Conservation (phyloP, 2,797 vertebrate genomes). For the Tympanoctomys barrerae region DNA sequence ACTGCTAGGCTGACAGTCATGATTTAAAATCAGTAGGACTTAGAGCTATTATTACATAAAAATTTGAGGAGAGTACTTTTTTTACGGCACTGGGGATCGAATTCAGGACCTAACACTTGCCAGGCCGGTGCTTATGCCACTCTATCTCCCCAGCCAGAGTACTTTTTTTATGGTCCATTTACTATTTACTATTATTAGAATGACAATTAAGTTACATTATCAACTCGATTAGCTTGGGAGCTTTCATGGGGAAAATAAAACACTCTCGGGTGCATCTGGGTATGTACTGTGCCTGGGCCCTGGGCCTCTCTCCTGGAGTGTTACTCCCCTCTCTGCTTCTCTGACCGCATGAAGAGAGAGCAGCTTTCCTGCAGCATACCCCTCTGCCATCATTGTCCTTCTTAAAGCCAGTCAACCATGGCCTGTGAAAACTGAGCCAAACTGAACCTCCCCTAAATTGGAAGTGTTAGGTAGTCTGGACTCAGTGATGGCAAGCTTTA, state of each 20-base stretch:
- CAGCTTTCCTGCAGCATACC: not conserved
- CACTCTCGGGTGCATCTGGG: not conserved
- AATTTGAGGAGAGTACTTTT: constrained; percentile 34
- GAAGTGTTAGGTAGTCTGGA: not conserved
- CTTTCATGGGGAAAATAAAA: not conserved
- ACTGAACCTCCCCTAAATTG: not conserved
- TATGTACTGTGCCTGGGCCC: not conserved
- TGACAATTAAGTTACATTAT: not conserved
- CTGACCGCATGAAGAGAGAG: not conserved
- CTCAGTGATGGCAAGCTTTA: not conserved
- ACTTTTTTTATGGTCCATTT: not conserved
- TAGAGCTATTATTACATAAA: constrained; percentile 48
- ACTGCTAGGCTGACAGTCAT: constrained; percentile 4
- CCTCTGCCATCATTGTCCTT: not conserved
- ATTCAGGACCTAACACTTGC: too few species aligned
- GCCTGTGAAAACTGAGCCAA: not conserved
- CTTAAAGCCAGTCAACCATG: not conserved
- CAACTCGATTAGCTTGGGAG: not conserved
- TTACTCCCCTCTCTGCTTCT: not conserved
- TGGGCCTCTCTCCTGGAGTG: not conserved
- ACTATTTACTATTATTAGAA: constrained; percentile 16
- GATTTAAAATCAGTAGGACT: constrained; percentile 58
- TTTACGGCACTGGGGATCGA: too few species aligned
- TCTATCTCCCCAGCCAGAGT: too few species aligned
- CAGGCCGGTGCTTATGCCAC: too few species aligned